These are phyloP conservation scores for Gnathonemus longibarbis DNA, from an alignment of 2,113 vertebrate genomes.

Conservation along the genomic window DNA sequence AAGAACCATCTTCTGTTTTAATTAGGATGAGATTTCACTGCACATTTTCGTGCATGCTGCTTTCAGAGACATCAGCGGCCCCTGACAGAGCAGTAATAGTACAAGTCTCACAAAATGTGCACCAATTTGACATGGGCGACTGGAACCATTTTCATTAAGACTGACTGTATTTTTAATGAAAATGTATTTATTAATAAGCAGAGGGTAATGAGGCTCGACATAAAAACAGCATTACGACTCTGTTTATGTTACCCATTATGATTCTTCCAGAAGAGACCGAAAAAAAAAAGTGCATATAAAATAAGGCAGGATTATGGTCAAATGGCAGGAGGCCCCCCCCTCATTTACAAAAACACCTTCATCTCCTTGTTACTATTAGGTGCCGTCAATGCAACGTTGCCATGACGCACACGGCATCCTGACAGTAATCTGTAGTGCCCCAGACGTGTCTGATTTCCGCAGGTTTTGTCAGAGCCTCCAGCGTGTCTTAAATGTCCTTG, in stretches of 20 bases:
- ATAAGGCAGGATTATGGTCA: neutral
- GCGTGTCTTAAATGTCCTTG: neutral
- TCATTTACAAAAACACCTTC: neutral
- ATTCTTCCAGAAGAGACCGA: neutral
- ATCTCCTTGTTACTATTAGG: neutral
- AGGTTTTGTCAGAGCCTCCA: neutral
- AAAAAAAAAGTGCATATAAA: neutral
- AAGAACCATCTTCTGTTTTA: neutral
- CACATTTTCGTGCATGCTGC: neutral
- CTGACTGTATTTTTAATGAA: conserved; percentile 36
- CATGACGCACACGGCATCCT: neutral
- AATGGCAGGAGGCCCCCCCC: neutral
- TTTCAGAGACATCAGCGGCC: neutral
- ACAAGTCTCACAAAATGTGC: conserved; percentile 13
- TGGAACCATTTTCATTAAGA: conserved; percentile 43
- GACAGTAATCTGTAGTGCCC: neutral
- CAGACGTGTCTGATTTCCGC: neutral
- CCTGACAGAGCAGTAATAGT: neutral
- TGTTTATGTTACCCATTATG: neutral
- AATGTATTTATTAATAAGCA: conserved; percentile 57
- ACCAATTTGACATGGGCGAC: conserved; percentile 30
- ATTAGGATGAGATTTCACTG: neutral
- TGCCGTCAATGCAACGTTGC: neutral
- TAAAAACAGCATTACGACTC: conserved; percentile 22
- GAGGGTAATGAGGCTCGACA: conserved; percentile 52